Evolutionary conservation across 1,140 invertebrate species (phyloP).

Genomic region (Leptoteleia sp.): DNA sequence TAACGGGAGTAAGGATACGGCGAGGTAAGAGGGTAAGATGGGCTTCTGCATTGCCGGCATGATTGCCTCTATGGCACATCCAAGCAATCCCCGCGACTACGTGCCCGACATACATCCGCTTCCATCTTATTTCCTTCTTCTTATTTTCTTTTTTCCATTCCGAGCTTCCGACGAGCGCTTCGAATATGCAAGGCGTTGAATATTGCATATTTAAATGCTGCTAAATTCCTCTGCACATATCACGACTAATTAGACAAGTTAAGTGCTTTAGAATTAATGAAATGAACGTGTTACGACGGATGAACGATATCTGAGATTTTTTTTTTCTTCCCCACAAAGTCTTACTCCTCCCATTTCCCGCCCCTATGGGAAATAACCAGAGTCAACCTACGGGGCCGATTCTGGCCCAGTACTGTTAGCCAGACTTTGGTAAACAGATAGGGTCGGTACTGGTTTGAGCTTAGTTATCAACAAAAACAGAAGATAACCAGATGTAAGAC

Average conservation of each 20-base stretch:
- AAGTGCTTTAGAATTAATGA: conserved; percentile 69
- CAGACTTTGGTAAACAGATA: no score
- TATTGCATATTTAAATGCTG: conserved; percentile 75
- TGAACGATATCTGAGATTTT: conserved; percentile 54
- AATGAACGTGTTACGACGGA: conserved; percentile 51
- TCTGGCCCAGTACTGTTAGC: no score
- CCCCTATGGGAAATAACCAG: no score
- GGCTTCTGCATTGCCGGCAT: conserved; percentile 81
- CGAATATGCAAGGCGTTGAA: conserved; percentile 73
- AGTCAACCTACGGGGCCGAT: no score
- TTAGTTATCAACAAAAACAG: no score
- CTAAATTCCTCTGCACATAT: conserved; percentile 71
- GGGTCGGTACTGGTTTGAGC: no score
- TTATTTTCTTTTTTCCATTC: conserved; percentile 67
- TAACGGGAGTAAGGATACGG: conserved; percentile 57
- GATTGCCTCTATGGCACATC: conserved; percentile 82
- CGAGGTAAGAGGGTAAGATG: conserved; percentile 79
- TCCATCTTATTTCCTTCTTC: conserved; percentile 76
- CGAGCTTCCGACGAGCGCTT: conserved; percentile 69
- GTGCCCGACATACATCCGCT: conserved; percentile 81
- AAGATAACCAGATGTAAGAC: no score
- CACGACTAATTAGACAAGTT: conserved; percentile 73
- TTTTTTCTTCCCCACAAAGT: conserved; percentile 21
- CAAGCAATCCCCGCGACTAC: conserved; percentile 81
- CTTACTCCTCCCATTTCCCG: no score